Percentiles rank a stretch among this genome's conserved stretches.
Evolutionary conservation across 2,797 vertebrate species (phyloP).

Genomic region (Squalus acanthias): DNA sequence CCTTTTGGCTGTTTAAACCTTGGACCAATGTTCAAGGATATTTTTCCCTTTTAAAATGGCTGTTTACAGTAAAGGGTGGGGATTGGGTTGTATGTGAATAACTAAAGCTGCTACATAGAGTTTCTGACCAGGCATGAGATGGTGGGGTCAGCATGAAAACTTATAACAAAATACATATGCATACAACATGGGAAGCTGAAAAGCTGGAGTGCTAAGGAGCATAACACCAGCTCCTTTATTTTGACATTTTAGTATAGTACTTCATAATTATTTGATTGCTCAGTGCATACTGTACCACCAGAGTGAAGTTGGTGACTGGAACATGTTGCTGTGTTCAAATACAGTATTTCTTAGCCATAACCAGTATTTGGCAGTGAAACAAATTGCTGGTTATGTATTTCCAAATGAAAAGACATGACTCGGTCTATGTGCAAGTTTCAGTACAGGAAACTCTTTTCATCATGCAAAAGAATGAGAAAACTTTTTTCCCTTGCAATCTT

Average conservation of each 20-base stretch:
- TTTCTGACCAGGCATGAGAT: constrained; percentile 32
- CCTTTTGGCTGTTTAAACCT: constrained; percentile 19
- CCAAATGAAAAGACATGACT: constrained; percentile 1
- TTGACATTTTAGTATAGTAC: constrained; percentile 7
- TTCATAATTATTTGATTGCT: constrained; percentile 22
- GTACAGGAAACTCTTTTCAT: constrained; percentile 14
- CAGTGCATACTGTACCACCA: constrained; percentile 16
- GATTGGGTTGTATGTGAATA: constrained; percentile 31
- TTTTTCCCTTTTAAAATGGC: background rate
- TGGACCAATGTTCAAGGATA: background rate
- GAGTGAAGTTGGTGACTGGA: constrained; percentile 30
- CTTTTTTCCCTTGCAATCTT: background rate
- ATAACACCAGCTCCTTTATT: background rate
- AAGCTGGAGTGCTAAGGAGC: background rate
- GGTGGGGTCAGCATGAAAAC: constrained; percentile 20
- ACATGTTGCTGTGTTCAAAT: constrained; percentile 37
- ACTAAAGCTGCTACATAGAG: constrained; percentile 34
- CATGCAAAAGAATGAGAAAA: background rate
- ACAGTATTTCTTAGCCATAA: constrained; percentile 27
- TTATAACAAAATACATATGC: background rate
- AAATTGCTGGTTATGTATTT: constrained; percentile 18
- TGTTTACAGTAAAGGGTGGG: constrained; percentile 36
- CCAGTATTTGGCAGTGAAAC: constrained; percentile 9
- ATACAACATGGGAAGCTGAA: constrained; percentile 24
- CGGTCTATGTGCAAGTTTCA: background rate